phyloP scores from a whole-genome alignment of 2,888 invertebrate species.

The Tipula confusa region DNA sequence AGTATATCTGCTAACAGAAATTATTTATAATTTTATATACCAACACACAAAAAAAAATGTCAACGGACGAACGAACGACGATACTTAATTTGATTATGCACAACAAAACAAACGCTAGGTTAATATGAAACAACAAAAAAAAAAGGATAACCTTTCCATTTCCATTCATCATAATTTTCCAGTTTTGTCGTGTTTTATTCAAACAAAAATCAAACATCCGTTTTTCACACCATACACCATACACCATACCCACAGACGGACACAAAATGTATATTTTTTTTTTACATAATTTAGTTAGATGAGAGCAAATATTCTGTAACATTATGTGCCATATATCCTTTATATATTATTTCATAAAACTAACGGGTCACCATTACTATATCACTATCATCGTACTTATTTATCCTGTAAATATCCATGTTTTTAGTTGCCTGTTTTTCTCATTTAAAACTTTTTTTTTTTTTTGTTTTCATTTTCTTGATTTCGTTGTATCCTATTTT shows the following conservation, averaged over 20 bases:
- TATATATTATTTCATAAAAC: not conserved
- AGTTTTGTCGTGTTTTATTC: not conserved
- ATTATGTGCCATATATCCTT: not conserved
- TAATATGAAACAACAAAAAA: not conserved
- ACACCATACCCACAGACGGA: too few species aligned
- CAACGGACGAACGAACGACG: not conserved
- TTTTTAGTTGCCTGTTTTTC: not conserved
- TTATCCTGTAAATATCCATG: not conserved
- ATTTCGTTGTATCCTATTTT: not conserved
- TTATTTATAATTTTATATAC: not conserved
- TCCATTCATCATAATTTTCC: not conserved
- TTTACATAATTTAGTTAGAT: conserved; percentile 12
- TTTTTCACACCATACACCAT: not conserved
- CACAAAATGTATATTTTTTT: not conserved
- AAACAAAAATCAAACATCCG: not conserved
- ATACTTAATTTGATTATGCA: not conserved
- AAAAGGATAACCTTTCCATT: not conserved
- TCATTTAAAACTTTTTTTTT: not conserved
- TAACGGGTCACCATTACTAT: conserved; percentile 12
- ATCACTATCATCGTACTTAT: not conserved
- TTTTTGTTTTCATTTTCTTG: not conserved
- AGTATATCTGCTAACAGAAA: not conserved
- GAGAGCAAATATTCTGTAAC: not conserved
- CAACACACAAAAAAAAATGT: not conserved
- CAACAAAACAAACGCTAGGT: not conserved